phyloP scores from a whole-genome alignment of 2,797 vertebrate species.

The Coccyzus lansbergi region DNA sequence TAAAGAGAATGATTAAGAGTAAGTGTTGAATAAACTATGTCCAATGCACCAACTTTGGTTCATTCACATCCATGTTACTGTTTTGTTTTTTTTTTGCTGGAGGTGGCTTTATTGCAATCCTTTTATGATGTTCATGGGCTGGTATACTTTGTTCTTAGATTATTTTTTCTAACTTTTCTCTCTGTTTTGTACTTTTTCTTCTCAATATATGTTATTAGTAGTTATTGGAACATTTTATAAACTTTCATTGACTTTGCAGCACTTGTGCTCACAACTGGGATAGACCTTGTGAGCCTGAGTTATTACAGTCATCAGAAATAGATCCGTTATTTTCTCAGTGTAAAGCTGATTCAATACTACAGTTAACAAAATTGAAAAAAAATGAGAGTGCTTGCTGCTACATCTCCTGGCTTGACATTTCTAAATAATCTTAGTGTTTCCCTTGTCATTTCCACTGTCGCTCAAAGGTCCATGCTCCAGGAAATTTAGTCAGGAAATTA shows the following conservation, averaged over 20 bases:
- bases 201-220: neutral
- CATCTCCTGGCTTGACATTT: conserved; percentile 45
- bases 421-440: neutral
- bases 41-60: neutral
- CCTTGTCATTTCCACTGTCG: neutral
- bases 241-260: conserved; percentile 17
- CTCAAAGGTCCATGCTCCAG: neutral
- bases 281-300: conserved; percentile 11
- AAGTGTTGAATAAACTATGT: neutral
- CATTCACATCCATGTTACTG: neutral
- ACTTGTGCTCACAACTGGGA: neutral
- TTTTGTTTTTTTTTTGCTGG: neutral
- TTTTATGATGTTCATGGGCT: neutral
- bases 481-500: neutral
- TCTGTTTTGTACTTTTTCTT: neutral
- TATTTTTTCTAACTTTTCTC: neutral
- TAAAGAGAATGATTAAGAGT: neutral
- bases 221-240: conserved; percentile 13
- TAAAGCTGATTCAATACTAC: conserved; percentile 34
- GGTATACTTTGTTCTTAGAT: neutral
- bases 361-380: conserved; percentile 46
- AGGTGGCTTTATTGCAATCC: neutral
- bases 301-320: conserved; percentile 35
- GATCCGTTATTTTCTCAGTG: conserved; percentile 45
- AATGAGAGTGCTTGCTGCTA: neutral